A percentile compares a stretch with the other conserved stretches of the same genome.
Evolutionary conservation across 1,140 invertebrate species (phyloP).

Genomic region (Aphelenchoides fujianensis): DNA sequence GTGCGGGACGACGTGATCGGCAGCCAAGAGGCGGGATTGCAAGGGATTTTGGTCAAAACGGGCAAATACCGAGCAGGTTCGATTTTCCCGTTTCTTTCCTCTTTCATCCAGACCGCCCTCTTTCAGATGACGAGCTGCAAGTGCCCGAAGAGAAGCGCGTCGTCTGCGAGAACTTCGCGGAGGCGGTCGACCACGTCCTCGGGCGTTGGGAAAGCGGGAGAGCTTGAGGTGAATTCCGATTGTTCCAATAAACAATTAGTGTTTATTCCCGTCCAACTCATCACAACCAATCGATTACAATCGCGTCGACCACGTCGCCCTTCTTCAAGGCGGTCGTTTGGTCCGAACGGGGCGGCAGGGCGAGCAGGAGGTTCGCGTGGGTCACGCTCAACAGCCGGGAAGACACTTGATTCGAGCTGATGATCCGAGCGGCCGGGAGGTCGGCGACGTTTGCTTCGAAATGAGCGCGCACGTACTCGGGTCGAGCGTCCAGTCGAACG

Average conservation of each 20-base stretch:
- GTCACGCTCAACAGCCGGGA: conserved; percentile 33
- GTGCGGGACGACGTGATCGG: conserved; percentile 76
- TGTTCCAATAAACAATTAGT: no score
- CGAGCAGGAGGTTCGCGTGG: conserved; percentile 38
- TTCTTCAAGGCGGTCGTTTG: neutral
- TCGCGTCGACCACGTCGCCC: conserved; percentile 32
- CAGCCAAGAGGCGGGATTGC: conserved; percentile 72
- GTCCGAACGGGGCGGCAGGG: conserved; percentile 29
- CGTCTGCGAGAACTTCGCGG: neutral
- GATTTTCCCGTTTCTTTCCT: no score
- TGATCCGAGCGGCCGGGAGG: conserved; percentile 22
- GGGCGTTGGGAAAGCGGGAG: neutral
- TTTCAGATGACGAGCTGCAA: neutral
- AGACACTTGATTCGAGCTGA: conserved; percentile 38
- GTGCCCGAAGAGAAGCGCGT: neutral
- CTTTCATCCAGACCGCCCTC: no score
- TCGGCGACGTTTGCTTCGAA: conserved; percentile 1
- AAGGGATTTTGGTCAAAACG: conserved; percentile 76
- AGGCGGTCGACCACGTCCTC: neutral
- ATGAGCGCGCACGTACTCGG: conserved; percentile 43
- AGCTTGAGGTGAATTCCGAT: neutral
- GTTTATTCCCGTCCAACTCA: no score
- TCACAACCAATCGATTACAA: conserved; percentile 37
- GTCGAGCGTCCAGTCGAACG: conserved; percentile 38
- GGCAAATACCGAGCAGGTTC: conserved; percentile 72